Base-by-base conservation (phyloP, 2,113 vertebrate genomes). In the Syngnathus scovelli region DNA sequence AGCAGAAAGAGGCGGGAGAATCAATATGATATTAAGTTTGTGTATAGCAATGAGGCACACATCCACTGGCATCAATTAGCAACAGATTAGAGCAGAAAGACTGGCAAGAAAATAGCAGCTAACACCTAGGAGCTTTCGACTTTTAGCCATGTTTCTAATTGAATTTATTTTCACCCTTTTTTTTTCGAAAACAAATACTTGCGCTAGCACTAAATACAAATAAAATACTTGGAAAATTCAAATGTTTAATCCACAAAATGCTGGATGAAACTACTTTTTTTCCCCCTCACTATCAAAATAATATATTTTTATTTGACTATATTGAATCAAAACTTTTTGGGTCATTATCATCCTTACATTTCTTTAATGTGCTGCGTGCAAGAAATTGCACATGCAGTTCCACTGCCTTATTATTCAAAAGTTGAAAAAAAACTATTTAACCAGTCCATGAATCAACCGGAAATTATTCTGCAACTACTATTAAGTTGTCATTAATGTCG, bases 21-120 rank as follows among this genome's bases (percentile, higher is more conserved):
- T 93, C 93, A 84, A 94, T 93, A 93, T 90, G 90, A 92, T 94
- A 93, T 91, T 89, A 91, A 90, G 92, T 93, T 92, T 94, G 92
- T 92, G 89, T 92, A 91, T 90, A 92, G 91, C 89, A 91, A 94
- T 93, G 92, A 95, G 91, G 75, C 83, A 67, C 86, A 85, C 62
- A 68, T 88, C 90, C 90, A 78, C 89, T 82, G 80, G 87, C 79
- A 89, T 89, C 90, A 80, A 89, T 85, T 84, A 87, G 89, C 74
- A 84, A 71, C 68, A 82, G 72, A 81, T 78, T 84, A 79, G 78
- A 81, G 72, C 75, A 78, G 58, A 87, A 88, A 72, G 72, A 72
- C 59, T 23, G 71, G 78, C 75, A 71, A 74, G 64, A 76, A 81
- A 83, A 73, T 44, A 74, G 60, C 60, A 36, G 27, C 27, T 33